Conservation (phyloP, 2,797 vertebrate genomes). For the Acestrorhynchus altus region DNA sequence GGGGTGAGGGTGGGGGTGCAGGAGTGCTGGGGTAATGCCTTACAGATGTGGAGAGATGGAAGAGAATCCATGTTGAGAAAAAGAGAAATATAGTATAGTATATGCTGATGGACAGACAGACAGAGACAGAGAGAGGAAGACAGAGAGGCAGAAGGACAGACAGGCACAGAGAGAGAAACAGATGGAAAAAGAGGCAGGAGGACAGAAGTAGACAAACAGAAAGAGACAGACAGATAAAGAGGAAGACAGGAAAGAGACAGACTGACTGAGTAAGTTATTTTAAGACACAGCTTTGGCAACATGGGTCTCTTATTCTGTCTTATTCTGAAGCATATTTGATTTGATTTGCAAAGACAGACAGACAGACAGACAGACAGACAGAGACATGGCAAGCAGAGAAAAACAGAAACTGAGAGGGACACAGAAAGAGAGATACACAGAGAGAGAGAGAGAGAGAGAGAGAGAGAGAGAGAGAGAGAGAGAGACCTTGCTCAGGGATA, state of each 20-base stretch:
- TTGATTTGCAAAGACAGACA: no score
- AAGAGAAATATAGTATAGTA: no score
- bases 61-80: slow-evolving; percentile 74
- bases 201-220: background rate
- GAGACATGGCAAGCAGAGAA: background rate
- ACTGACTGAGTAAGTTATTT: background rate
- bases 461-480: slow-evolving; percentile 17
- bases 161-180: background rate
- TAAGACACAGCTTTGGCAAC: no score
- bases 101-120: slow-evolving; percentile 81
- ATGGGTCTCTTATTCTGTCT: no score
- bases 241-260: background rate
- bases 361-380: background rate
- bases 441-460: background rate
- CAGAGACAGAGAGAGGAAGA: background rate
- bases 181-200: background rate
- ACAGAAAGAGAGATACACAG: background rate
- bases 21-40: slow-evolving; percentile 78
- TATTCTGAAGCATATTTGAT: no score
- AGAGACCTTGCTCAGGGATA: slow-evolving; percentile 76
- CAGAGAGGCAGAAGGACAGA: background rate
- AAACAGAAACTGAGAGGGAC: background rate
- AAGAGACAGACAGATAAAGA: background rate
- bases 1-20: background rate
- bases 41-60: slow-evolving; percentile 87